Evolutionary conservation across 1,140 invertebrate genomes (phyloP), one percentile per base, ranked within the genome.

Genomic region (Trichoplusia ni): DNA sequence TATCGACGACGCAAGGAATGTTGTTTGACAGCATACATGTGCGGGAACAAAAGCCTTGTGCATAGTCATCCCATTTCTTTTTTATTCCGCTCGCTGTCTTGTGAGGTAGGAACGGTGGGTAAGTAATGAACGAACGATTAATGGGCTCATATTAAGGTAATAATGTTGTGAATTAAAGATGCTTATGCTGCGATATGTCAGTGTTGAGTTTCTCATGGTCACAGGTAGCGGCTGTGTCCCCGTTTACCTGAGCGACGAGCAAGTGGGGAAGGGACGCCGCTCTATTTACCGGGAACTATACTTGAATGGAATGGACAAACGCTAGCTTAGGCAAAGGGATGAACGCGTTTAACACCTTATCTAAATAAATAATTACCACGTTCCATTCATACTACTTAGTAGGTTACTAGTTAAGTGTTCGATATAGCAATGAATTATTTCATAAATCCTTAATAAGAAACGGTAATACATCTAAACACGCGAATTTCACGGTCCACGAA

Each of bases 31-130:
- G 85, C 86, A 86, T 87, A 84, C 77, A 86, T 86, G 77, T 88
- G 80, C 84, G 82, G 83, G 84, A 89, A 90, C 87, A 89, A 90
- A 87, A 90, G 87, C 84, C 80, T 84, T 79, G 77, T 83, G 86
- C 86, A 83, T 71, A 86, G 79, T 83, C 84, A 81, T 86, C 75
- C 71, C 64, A 67, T 80, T 79, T 83, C 75, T 83, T 81, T 82
- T 79, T 83, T 79, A 71, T 77, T 75, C 56, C 25, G 69, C 61
- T 61, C 68, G 74, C 81, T 84, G 82, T 82, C 79, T 78, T 76
- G 75, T 53, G 58, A 71, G 71, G 67, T 56, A 54, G 29, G 58
- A 62, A 67, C 38, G 62, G 42, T 38, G 56, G 44, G 31, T 53
- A 35, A 64, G 56, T 63, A 49, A 66, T 56, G 37, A 40, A 60